Conservation (phyloP, 1,140 invertebrate species). For the Micrasema minimum region DNA sequence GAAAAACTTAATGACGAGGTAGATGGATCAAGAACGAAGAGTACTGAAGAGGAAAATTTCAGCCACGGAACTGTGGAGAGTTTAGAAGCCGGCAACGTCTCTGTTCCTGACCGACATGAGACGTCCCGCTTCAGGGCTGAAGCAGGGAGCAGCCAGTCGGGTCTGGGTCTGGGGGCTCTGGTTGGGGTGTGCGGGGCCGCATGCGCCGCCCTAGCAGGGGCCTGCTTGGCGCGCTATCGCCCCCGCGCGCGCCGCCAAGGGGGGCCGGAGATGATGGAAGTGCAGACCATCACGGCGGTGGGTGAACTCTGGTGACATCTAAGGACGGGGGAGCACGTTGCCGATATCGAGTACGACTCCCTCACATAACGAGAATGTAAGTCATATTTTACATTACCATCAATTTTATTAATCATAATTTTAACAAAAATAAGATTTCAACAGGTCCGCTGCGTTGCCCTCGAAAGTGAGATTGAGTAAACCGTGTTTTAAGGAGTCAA, state of each 20-base stretch:
- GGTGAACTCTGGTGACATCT: constrained; percentile 78
- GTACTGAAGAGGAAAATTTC: not conserved
- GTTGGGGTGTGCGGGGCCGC: constrained; percentile 63
- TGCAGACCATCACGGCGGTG: constrained; percentile 72
- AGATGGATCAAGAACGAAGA: constrained; percentile 11
- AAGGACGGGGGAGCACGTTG: constrained; percentile 66
- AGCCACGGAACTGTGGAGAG: constrained; percentile 18
- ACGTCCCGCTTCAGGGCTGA: constrained; percentile 60
- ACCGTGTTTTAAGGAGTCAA: too few relatives aligned
- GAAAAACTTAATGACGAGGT: not conserved
- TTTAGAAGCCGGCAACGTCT: constrained; percentile 40
- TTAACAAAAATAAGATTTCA: too few relatives aligned
- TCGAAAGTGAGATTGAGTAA: too few relatives aligned
- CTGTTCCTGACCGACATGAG: too few relatives aligned
- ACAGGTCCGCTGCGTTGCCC: too few relatives aligned
- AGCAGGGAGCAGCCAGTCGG: constrained; percentile 57
- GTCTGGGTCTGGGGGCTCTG: constrained; percentile 59
- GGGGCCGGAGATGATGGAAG: constrained; percentile 73
- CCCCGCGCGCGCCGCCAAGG: constrained; percentile 51
- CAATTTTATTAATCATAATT: too few relatives aligned
- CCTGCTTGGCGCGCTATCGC: constrained; percentile 60
- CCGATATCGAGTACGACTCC: constrained; percentile 69
- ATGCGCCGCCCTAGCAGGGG: constrained; percentile 58
- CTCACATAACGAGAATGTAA: constrained; percentile 66
- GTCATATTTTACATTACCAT: constrained; percentile 54